Conservation (phyloP, 2,888 invertebrate genomes). For the Hedya salicella region DNA sequence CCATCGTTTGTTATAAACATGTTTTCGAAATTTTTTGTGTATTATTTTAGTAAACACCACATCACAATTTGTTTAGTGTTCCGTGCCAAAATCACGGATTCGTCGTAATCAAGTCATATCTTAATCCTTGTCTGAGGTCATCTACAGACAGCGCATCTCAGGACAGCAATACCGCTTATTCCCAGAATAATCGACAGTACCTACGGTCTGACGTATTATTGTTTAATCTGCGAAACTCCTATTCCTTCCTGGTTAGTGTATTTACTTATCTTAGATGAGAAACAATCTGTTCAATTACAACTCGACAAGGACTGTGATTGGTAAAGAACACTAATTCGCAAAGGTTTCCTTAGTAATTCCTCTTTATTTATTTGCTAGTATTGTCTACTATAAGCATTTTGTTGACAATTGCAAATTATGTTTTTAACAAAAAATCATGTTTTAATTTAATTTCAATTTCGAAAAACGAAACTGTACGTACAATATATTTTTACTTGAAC, state of each 20-base stretch:
- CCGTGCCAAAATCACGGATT: background rate
- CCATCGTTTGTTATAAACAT: conserved; percentile 40
- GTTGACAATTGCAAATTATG: background rate
- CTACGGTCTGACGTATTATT: too few species aligned
- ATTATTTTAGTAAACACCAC: conserved; percentile 30
- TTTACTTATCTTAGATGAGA: too few species aligned
- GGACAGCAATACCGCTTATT: too few species aligned
- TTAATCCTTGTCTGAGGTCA: too few species aligned
- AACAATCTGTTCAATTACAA: too few species aligned
- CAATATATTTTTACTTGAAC: background rate
- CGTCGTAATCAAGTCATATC: background rate
- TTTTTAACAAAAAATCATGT: too few species aligned
- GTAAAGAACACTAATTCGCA: background rate
- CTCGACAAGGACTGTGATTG: too few species aligned
- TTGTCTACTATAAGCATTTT: background rate
- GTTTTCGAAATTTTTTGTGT: conserved; percentile 37
- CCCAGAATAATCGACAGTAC: too few species aligned
- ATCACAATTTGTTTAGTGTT: conserved; percentile 36
- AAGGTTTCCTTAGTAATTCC: background rate
- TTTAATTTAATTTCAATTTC: background rate
- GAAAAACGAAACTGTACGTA: background rate
- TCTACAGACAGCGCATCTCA: too few species aligned
- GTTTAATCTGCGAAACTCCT: too few species aligned
- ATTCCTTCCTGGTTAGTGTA: too few species aligned
- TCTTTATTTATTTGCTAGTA: conserved; percentile 18